Evolutionary conservation across 2,113 vertebrate species (phyloP), one percentile per base, ranked within the genome.

Genomic region (Oriolus oriolus): DNA sequence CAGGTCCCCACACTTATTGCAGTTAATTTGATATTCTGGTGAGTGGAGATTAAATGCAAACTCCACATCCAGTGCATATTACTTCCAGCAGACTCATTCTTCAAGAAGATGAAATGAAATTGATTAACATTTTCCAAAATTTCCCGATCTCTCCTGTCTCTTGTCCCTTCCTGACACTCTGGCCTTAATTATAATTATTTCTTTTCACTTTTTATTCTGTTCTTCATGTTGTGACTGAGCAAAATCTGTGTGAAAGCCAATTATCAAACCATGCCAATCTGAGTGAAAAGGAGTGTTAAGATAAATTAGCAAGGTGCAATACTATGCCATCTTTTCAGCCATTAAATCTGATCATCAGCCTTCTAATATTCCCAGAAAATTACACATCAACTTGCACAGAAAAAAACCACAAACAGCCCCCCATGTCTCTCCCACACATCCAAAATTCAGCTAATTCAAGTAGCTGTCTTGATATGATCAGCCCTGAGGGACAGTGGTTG

Each of bases 361-460:
- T n/a, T 50, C 16, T n/a, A 73, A 33, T 60, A 81, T n/a, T 42
- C 27, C 11, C 16, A 59, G 20, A 11, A 66, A 78, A 87, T 13
- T 45, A 7, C 7, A 23, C 16, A 17, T 24, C 18, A 33, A 5
- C 7, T 85, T 50, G 3, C 28, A 23, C 3, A 60, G 19, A 9
- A 74, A 75, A 76, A 64, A 47, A 1, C 0, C 11, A 50, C 11
- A 33, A 61, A 35, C 12, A 50, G 37, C 1, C 0, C 10, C 8
- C 7, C 3, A 16, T 47, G 31, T 75, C 5, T 73, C 9, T 75
- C 17, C 7, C 23, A 75, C 14, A 49, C 6, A 19, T 41, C 22
- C 18, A 82, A 93, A 71, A 2, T 8, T 71, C 42, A 50, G 15
- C 41, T 84, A 87, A 84, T 64, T 84, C 56, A 69, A 73, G 17